Percentiles rank a stretch among this genome's conserved stretches.
Evolutionary conservation across 2,888 invertebrate species (phyloP).

Genomic region (Sclerodermus sp.): DNA sequence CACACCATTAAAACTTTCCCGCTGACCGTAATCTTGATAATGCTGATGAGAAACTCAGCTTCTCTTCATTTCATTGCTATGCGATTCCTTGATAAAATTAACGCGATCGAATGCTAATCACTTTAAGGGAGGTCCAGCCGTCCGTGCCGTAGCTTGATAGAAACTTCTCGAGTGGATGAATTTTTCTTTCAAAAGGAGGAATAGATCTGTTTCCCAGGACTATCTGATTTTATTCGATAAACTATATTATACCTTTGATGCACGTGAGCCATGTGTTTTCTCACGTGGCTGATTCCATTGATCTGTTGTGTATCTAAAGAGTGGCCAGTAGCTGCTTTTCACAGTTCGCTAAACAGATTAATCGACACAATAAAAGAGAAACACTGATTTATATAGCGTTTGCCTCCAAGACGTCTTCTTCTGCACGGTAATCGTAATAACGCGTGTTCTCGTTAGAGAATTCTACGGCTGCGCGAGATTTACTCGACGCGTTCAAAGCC

Average conservation of each 20-base stretch:
- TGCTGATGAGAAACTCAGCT: no score
- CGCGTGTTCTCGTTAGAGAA: no score
- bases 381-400: background rate
- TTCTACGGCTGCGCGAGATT: no score
- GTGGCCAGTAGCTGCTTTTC: conserved; percentile 26
- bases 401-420: background rate
- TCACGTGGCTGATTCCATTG: conserved; percentile 29
- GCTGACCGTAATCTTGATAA: no score
- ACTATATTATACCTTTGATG: conserved; percentile 20
- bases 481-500: no score
- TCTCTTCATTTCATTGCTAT: no score
- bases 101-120: no score
- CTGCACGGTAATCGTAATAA: no score
- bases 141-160: no score
- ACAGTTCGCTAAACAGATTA: conserved; percentile 26
- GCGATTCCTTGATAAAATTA: no score
- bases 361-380: background rate
- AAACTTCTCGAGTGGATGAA: background rate
- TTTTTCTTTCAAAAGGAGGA: conserved; percentile 1
- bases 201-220: background rate
- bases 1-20: no score
- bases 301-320: conserved; percentile 19
- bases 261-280: conserved; percentile 26
- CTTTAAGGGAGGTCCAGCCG: no score
- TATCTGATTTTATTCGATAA: conserved; percentile 18